Base-by-base conservation (phyloP, 2,888 invertebrate genomes). In the Parasteatoda lunata region DNA sequence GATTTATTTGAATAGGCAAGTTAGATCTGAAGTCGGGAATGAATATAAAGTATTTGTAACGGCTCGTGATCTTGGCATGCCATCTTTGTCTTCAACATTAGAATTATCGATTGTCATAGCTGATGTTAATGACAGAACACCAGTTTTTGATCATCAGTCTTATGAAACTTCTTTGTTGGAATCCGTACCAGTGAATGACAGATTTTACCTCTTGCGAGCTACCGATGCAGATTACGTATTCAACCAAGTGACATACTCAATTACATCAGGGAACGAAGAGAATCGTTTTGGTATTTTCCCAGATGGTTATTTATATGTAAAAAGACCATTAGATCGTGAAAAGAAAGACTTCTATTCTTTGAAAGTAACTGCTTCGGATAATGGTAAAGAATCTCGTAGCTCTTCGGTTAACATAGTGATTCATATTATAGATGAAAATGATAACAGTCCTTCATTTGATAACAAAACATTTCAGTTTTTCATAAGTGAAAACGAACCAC, bases 41-140 rank as follows among this genome's bases (percentile, higher is more conserved):
- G 78, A 77, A 64, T 81, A 86, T 68, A 69, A 84, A 64, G 78
- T 89, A 45, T 70, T 77, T 49, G 84, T 89, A 5, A 86, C 81
- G 9, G 89, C 89, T 49, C 95, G 95, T n/a, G 97, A 97, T 92
- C 95, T 95, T 78, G 97, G 97, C 5, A 94, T 93, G 86, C 93
- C 95, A 8, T 89, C 91, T 0, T 93, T 97, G 75, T 94, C 95
- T 30, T 95, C 96, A 0, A 95, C 95, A 90, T 73, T 83, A 30
- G 95, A 96, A 90, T 93, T 94, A 7, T 94, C 97, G 70, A 93
- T 94, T 51, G 94, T 96, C 68, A 94, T 97, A 87, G 95, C 95
- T 90, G 98, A 98, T 92, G 97, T 98, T 3, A 98, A 98, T 92
- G 97, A 98, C 92, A 97, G 98, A 91, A 97, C 97, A 0, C 98